Evolutionary conservation across 1,140 invertebrate genomes (phyloP), one percentile per base, ranked within the genome.

Genomic region (Daktulosphaira vitifoliae): DNA sequence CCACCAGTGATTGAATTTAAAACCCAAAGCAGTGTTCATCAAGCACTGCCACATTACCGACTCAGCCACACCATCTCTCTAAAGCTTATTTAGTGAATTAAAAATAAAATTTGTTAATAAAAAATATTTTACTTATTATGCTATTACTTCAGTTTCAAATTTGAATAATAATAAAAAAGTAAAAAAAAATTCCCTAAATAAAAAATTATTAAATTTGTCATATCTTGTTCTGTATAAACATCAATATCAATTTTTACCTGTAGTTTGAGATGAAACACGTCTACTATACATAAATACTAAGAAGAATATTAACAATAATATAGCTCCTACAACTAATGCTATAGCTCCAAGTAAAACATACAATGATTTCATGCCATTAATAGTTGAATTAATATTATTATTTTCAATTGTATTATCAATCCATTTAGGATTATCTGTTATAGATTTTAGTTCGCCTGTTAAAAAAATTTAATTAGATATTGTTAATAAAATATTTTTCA

Each of bases 291-390:
- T 81, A 18, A 79, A 71, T 5, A 82, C 74, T 1, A 78, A 73
- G 3, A 78, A 69, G 3, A 75, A 74, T 5, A 78, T 71, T 2
- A 80, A 70, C 2, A 75, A 75, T 2, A 75, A 69, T 9, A 82
- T 65, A 8, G 82, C 68, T 5, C 73, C 73, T 15, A 77, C 73
- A 1, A 77, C 78, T 7, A 79, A 77, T 3, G 81, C 73, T 20
- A 78, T 77, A 23, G 79, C 78, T 0, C 79, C 82, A 18, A 84
- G 75, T 37, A 83, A 78, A 0, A 81, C 73, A 68, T 83, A 83
- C 52, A 84, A 73, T 26, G 56, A 62, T 20, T 18, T 62, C 67
- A 77, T 79, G 3, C 76, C 76, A 66, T 73, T 71, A 71, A 69
- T 68, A 3, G 68, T 66, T 11, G 68, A 67, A 7, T 69, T 71